phyloP scores from a whole-genome alignment of 2,888 invertebrate species.

The Lacanobia oleracea region DNA sequence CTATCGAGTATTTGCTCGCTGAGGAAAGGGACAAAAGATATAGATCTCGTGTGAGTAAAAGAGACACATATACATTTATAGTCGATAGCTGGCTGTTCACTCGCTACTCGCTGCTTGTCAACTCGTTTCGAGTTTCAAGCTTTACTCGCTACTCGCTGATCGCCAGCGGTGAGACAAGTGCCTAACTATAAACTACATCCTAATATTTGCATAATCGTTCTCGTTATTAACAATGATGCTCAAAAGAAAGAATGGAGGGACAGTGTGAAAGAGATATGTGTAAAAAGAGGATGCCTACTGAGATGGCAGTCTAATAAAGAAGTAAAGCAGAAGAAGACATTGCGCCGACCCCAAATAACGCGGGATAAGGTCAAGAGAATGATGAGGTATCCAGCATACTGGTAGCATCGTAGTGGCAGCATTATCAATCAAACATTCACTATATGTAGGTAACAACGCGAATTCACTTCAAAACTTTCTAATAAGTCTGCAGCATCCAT shows the following conservation, averaged over 20 bases:
- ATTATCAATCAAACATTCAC: background rate
- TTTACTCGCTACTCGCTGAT: too few species aligned
- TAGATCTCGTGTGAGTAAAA: too few species aligned
- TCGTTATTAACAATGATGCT: background rate
- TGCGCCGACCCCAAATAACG: background rate
- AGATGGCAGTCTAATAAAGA: too few species aligned
- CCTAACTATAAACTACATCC: too few species aligned
- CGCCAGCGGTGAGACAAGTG: too few species aligned
- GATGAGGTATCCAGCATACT: background rate
- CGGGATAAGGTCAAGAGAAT: background rate
- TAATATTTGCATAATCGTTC: background rate
- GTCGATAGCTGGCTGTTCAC: too few species aligned
- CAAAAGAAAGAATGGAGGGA: background rate
- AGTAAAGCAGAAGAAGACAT: background rate
- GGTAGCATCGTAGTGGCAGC: background rate
- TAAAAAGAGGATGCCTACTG: background rate
- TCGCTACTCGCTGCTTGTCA: too few species aligned
- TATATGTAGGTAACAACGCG: background rate
- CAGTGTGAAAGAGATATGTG: background rate
- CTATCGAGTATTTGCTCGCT: too few species aligned
- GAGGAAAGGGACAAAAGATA: too few species aligned
- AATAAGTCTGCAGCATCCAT: slow-evolving; percentile 1
- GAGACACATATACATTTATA: too few species aligned
- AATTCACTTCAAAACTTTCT: background rate
- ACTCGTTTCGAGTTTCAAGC: too few species aligned